Conservation (phyloP, 2,113 vertebrate genomes). For the Furnarius figulus region DNA sequence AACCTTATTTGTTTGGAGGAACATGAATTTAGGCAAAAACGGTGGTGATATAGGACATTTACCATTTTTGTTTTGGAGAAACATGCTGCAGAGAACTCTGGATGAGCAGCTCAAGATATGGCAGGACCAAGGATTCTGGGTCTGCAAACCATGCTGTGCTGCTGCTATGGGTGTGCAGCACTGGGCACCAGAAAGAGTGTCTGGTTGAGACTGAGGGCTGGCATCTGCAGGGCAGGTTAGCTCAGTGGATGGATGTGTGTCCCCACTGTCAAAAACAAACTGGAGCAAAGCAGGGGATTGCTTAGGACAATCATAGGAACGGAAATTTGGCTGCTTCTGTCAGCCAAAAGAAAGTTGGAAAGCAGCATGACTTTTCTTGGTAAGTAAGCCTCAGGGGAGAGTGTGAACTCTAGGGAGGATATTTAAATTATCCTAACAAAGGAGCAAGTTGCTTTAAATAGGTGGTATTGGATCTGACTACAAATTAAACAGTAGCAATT, state of each 20-base stretch:
- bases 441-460: not conserved
- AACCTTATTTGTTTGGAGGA: not conserved
- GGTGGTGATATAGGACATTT: not conserved
- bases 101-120: not conserved
- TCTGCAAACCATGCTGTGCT: not conserved
- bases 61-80: not conserved
- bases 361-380: not conserved
- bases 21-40: not conserved
- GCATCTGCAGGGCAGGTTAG: not conserved
- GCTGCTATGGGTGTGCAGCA: accelerated
- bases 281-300: not conserved
- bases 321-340: not conserved
- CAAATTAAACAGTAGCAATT: not conserved
- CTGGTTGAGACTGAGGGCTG: not conserved
- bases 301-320: not conserved
- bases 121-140: not conserved
- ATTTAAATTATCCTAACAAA: not conserved
- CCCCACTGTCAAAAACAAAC: not conserved
- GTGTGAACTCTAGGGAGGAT: not conserved
- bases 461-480: not conserved
- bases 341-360: not conserved
- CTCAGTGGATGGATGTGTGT: not conserved
- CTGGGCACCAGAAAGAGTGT: not conserved
- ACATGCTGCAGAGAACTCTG: not conserved
- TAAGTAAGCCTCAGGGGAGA: not conserved